Evolutionary conservation across 2,888 invertebrate genomes (phyloP), one percentile per base, ranked within the genome.

Genomic region (Cyaniris semiargus): DNA sequence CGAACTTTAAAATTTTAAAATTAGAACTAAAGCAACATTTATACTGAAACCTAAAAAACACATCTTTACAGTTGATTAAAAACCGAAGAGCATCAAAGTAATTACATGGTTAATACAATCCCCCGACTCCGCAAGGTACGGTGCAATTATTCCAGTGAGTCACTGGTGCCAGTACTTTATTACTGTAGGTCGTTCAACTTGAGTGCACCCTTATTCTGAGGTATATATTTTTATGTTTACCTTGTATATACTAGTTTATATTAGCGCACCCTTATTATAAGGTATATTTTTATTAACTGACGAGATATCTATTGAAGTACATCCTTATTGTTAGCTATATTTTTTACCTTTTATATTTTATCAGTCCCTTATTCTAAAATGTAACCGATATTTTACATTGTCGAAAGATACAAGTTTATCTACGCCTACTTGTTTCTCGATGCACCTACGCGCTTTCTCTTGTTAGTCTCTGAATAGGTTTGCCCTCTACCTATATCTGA

Each of bases 141-240:
- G 80, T 83, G 82, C 83, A 82, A 81, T 83, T 81, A 82, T 81
- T 81, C 80, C 78, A 79, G 78, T 84, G 81, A 83, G 81, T 83
- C 83, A 84, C 83, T 80, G 78, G 79, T 80, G 79, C 81, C 80
- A 80, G 79, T 79, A 80, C 79, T 81, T 81, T 83, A 83, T 83
- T 82, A 80, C 82, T 83, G 82, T 78, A 79, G 85, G 83, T 84
- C 83, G 80, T 82, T 85, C 81, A 84, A 83, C 83, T 81, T 77
- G 27, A 81, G 80, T 82, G 80, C 80, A 80, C 76, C 76, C 34
- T 77, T 58, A 56, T 56, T 58, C 58, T 48, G 15, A 21, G 72
- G 21, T 71, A 21, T 8, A 38, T n/a, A n/a, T n/a, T 71, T 38
- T 71, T 71, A 21, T 23, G 5, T 66, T 66, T 27, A 66, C 60